These are phyloP conservation scores for Acleris laterana DNA, from an alignment of 2,888 invertebrate genomes.

Conservation along the genomic window DNA sequence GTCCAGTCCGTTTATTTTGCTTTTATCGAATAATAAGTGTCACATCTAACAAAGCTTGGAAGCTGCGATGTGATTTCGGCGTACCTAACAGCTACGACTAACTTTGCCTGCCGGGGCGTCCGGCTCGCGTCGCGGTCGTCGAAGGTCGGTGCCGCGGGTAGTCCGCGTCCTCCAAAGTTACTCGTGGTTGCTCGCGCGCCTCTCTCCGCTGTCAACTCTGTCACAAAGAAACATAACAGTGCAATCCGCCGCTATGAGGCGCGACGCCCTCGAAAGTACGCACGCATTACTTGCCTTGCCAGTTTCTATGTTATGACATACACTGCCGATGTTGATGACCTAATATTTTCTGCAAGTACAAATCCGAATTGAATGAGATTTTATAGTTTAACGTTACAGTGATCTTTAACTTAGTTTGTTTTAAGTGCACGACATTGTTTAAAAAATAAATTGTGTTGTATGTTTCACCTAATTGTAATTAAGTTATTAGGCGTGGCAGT, in stretches of 20 bases:
- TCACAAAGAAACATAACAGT: conserved; percentile 77
- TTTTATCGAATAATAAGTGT: conserved; percentile 56
- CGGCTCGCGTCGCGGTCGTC: conserved; percentile 7
- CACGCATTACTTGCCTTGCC: conserved; percentile 82
- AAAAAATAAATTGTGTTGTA: conserved; percentile 80
- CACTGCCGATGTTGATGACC: conserved; percentile 77
- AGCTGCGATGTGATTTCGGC: conserved; percentile 56
- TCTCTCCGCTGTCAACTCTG: conserved; percentile 77
- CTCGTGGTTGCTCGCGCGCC: conserved; percentile 42
- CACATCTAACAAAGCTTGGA: conserved; percentile 68
- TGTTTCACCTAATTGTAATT: conserved; percentile 80
- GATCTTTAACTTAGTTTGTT: conserved; percentile 80
- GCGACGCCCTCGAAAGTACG: conserved; percentile 69
- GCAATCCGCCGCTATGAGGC: conserved; percentile 50
- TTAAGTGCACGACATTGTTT: conserved; percentile 83
- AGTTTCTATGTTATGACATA: conserved; percentile 81
- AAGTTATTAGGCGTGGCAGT: conserved; percentile 80
- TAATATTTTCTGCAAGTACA: conserved; percentile 82
- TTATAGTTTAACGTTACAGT: conserved; percentile 81
- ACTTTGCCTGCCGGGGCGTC: conserved; percentile 61
- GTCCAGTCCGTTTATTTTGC: conserved; percentile 60
- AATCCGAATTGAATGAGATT: conserved; percentile 83
- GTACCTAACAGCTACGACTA: conserved; percentile 77
- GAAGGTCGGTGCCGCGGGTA: conserved; percentile 5
- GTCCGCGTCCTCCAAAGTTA: conserved; percentile 11